Evolutionary conservation across 2,888 invertebrate genomes (phyloP), one percentile per base, ranked within the genome.

Genomic region (Parnassius smintheus): DNA sequence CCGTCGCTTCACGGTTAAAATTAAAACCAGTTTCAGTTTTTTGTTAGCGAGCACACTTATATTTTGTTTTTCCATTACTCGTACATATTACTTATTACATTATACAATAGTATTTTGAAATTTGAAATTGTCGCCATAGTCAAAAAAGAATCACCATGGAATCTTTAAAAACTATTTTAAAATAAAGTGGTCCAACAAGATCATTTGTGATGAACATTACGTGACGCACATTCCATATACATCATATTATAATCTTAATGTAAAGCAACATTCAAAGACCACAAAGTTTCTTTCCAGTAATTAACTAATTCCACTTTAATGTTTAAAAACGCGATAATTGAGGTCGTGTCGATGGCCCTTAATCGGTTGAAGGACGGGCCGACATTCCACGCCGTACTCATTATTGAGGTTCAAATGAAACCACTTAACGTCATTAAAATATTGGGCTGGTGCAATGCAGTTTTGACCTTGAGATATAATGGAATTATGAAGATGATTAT

Each of bases 301-400:
- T 85, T 82, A 82, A 83, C 81, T 82, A 87, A 88, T 85, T 78
- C 72, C 73, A 63, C 71, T 82, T 80, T 85, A 89, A 89, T 83
- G 83, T 76, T 72, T 72, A 71, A 68, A 65, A 62, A 74, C 74
- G 71, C 75, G 72, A 76, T 84, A 82, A 85, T 87, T 85, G 79
- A 76, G 85, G 77, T 62, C 82, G 78, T 79, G 86, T 84, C 82
- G 78, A 72, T 77, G 83, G 76, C 78, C 83, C 77, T 72, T 88
- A 87, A 89, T 86, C 75, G 78, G 71, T 78, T 86, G 88, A 88
- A 89, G 88, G 89, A 82, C 88, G 81, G 75, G 72, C 58, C 58
- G 54, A 58, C 62, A 62, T 62, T 62, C 62, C 58, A 49, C 18
- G 44, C 25, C 52, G 41, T 49, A 48, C 49, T 57, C 49, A 58